Conservation (phyloP, 2,113 vertebrate genomes). For the Myxocyprinus asiaticus region DNA sequence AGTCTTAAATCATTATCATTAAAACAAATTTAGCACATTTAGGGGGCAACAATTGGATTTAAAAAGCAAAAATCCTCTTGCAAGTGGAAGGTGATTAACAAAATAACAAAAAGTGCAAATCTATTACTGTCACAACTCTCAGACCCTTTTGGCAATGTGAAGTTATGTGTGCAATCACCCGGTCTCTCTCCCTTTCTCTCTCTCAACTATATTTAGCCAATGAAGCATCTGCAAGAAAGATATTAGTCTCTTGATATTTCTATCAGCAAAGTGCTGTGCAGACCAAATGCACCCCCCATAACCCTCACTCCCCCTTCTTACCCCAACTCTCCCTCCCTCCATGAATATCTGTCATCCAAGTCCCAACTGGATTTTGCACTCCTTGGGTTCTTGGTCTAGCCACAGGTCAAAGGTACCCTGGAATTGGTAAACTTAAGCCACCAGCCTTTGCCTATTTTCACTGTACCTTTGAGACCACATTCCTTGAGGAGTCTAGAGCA, state of each 20-base stretch:
- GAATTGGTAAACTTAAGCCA: slow-evolving; percentile 69
- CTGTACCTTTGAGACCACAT: slow-evolving; percentile 66
- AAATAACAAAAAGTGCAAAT: slow-evolving; percentile 32
- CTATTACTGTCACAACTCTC: slow-evolving; percentile 40
- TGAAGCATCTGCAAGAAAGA: slow-evolving; percentile 86
- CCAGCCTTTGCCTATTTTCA: slow-evolving; percentile 49
- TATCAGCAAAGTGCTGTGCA: slow-evolving; percentile 85
- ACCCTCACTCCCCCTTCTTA: slow-evolving; percentile 63
- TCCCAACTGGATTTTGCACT: slow-evolving; percentile 69
- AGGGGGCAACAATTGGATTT: background rate
- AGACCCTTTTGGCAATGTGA: slow-evolving; percentile 64
- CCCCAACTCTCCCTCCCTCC: slow-evolving; percentile 53
- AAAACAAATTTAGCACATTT: background rate
- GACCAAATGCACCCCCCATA: slow-evolving; percentile 60
- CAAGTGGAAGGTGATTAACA: slow-evolving; percentile 42
- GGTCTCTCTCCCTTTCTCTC: slow-evolving; percentile 58
- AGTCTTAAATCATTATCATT: slow-evolving; percentile 10
- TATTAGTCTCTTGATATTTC: slow-evolving; percentile 85
- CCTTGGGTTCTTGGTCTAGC: slow-evolving; percentile 68
- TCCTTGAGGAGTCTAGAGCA: slow-evolving; percentile 64
- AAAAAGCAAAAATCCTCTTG: slow-evolving; percentile 35
- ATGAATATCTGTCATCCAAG: slow-evolving; percentile 67
- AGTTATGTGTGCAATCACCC: slow-evolving; percentile 45
- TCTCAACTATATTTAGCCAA: slow-evolving; percentile 83
- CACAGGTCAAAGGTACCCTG: slow-evolving; percentile 69